Evolutionary conservation across 2,888 invertebrate genomes (phyloP).

Genomic region (Deilephila porcellus): DNA sequence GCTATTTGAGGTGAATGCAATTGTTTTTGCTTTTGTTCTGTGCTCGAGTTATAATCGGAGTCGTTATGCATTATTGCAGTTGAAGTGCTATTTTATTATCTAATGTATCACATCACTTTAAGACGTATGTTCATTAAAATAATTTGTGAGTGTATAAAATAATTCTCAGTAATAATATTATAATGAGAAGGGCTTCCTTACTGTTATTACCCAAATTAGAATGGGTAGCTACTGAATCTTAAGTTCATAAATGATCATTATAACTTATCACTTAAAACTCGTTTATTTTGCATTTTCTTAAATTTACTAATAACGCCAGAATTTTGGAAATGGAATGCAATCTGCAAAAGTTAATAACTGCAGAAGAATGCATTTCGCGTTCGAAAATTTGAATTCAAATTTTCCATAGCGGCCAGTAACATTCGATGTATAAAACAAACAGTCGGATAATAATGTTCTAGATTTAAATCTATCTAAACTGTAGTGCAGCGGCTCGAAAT

Average conservation of each 20-base stretch:
- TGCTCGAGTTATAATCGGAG: slow-evolving; percentile 46
- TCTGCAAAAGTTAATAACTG: slow-evolving; percentile 26
- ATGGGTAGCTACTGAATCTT: neutral
- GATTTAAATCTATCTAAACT: slow-evolving; percentile 79
- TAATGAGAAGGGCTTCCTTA: neutral
- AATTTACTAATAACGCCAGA: neutral
- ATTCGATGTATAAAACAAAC: slow-evolving; percentile 55
- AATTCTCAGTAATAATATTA: slow-evolving; percentile 51
- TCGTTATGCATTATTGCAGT: slow-evolving; percentile 43
- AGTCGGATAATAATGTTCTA: slow-evolving; percentile 71
- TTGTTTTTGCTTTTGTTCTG: slow-evolving; percentile 44
- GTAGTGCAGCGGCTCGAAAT: slow-evolving; percentile 76
- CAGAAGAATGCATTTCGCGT: slow-evolving; percentile 30
- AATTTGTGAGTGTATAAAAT: slow-evolving; percentile 59
- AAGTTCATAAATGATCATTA: neutral
- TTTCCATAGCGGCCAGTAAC: slow-evolving; percentile 25
- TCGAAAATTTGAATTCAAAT: slow-evolving; percentile 36
- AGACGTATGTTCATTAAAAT: slow-evolving; percentile 60
- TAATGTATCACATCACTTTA: slow-evolving; percentile 53
- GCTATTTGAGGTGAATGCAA: slow-evolving; percentile 58
- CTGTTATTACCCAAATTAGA: neutral
- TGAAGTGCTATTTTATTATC: slow-evolving; percentile 46
- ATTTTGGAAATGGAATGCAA: neutral
- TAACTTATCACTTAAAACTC: neutral
- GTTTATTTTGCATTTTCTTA: too few species aligned